Conservation (phyloP, 64 coral and sea anemone species). For the Montipora sp. region DNA sequence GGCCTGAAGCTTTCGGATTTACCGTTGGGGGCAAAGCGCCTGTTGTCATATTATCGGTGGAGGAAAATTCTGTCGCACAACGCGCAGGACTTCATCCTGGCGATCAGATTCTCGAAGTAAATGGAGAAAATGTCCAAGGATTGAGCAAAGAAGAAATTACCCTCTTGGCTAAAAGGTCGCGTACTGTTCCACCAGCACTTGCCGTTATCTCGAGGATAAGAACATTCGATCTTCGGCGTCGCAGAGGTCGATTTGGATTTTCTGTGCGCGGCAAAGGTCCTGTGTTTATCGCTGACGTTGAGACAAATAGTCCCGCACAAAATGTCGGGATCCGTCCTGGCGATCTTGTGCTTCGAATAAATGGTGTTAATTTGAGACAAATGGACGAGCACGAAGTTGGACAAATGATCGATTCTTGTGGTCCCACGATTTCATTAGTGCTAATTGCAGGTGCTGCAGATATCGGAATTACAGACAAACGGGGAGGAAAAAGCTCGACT, state of each 20-base stretch:
- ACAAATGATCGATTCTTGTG: conserved; percentile 84
- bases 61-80: conserved; percentile 92
- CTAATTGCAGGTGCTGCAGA: conserved; percentile 92
- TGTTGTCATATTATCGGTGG: conserved; percentile 88
- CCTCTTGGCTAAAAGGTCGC: conserved; percentile 84
- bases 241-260: conserved; percentile 89
- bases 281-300: conserved; percentile 84
- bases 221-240: conserved; percentile 88
- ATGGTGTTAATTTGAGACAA: conserved; percentile 84
- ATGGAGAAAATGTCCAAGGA: conserved; percentile 96
- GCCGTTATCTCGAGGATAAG: conserved; percentile 97
- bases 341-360: conserved; percentile 90
- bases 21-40: conserved; percentile 86
- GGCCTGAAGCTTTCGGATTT: conserved; percentile 95
- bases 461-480: conserved; percentile 73
- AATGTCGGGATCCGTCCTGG: conserved; percentile 84
- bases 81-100: conserved; percentile 90
- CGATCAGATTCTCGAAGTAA: conserved; percentile 95
- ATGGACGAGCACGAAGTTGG: conserved; percentile 82
- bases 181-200: conserved; percentile 89
- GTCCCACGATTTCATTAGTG: conserved; percentile 78
- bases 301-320: conserved; percentile 75
- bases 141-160: conserved; percentile 91
- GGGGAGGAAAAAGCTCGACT: conserved; percentile 46
- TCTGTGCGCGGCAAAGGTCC: conserved; percentile 88